Base-by-base conservation (phyloP, 1,140 invertebrate species). In the Drosophila arawakana region DNA sequence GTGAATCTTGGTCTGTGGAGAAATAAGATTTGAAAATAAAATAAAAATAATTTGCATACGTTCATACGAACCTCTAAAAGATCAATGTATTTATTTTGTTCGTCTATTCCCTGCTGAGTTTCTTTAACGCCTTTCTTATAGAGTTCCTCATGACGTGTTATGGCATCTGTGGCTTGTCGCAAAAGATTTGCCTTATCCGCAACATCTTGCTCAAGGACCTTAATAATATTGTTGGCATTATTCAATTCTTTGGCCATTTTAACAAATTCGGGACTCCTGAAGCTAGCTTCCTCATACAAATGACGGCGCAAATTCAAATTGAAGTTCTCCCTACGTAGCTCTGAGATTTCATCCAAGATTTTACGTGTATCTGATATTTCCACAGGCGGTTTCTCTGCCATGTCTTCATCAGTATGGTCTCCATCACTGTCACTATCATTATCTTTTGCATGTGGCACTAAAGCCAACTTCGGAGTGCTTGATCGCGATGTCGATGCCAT, bases 281-380 rank as follows among this genome's bases (percentile, higher is more conserved):
- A 47, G 8, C 8, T 0, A 2, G 3, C n/a, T 4, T 15, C 9
- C 0, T 65, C 49, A 2, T 34, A 43, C n/a, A 65, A 30, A 39
- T 54, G n/a, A 4, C 52, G 49, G 1, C 37, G 49, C 2, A 54
- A 37, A 9, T 65, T 54, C 9, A 67, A 44, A 9, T 67, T 49
- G 3, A 58, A 58, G 34, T 58, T 67, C n/a, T 67, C 65, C 1
- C 15, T 67, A 0, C 65, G 63, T n/a, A 67, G 7, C 18, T 0
- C 3, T 1, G 7, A 13, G 3, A 54, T 0, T 37, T 54, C 50
- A 8, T 54, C n/a, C 13, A 11, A 4, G 11, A 43, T 11, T 0
- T 43, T 10, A 5, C 39, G 39, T 5, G 11, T 11, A 11, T 43
- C 13, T 11, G 2, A 10, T 11, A 2, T n/a, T 43, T 0, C 11